phyloP scores from a whole-genome alignment of 2,888 invertebrate species.

The Dendrolimus houi region DNA sequence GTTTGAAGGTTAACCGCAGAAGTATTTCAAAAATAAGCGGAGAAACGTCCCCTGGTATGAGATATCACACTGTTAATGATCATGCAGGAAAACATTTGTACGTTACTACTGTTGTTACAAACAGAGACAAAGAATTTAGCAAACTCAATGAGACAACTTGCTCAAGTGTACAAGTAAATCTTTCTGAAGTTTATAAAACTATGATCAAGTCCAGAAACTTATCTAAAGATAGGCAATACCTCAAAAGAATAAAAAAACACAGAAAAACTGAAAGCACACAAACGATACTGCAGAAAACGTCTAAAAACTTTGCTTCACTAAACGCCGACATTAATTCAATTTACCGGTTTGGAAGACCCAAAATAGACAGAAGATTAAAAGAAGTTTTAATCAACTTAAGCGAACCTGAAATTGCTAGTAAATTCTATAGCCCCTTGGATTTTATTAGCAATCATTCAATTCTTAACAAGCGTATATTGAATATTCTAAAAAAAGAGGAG shows the following conservation, averaged over 20 bases:
- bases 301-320: not conserved
- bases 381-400: not conserved
- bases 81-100: too few relatives aligned
- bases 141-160: too few relatives aligned
- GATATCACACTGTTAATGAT: too few relatives aligned
- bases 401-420: not conserved
- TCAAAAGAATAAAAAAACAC: not conserved
- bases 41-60: too few relatives aligned
- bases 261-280: not conserved
- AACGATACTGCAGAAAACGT: not conserved
- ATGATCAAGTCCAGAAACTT: too few relatives aligned
- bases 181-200: too few relatives aligned
- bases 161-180: too few relatives aligned
- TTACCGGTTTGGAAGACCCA: not conserved
- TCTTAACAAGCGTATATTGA: not conserved
- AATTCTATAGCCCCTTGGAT: not conserved
- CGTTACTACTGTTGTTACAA: too few relatives aligned
- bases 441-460: not conserved
- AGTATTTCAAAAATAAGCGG: too few relatives aligned
- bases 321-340: not conserved
- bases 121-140: too few relatives aligned
- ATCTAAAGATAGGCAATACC: too few relatives aligned
- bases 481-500: not conserved
- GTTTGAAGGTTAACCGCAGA: not conserved
- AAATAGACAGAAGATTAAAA: not conserved